phyloP scores from a whole-genome alignment of 2,113 vertebrate genomes.

The Saimiri boliviensis region DNA sequence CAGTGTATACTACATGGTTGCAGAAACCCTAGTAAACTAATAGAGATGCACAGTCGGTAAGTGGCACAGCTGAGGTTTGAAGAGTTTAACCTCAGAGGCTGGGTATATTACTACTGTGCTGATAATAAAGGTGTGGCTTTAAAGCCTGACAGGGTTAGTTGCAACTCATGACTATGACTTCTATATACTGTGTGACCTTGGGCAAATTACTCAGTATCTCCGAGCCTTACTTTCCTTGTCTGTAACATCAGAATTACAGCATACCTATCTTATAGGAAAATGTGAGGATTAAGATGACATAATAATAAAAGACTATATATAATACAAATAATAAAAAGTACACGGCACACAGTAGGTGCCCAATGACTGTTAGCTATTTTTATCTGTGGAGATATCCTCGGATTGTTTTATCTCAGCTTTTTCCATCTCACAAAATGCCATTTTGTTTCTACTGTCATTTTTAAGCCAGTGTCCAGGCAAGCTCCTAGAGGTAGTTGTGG shows the following conservation, averaged over 20 bases:
- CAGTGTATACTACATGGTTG: neutral
- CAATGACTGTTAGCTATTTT: neutral
- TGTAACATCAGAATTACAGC: neutral
- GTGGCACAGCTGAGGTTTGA: neutral
- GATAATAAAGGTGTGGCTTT: neutral
- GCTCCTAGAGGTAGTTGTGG: neutral
- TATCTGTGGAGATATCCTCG: neutral
- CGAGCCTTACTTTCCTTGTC: neutral
- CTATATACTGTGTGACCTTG: neutral
- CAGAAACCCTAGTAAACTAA: neutral
- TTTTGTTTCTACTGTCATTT: neutral
- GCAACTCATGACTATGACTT: neutral
- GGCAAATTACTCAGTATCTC: neutral
- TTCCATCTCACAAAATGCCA: neutral
- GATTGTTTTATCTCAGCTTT: slow-evolving; percentile 3
- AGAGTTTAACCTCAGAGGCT: neutral
- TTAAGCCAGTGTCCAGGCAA: neutral
- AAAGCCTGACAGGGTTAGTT: neutral
- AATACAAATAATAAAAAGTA: neutral
- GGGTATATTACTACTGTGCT: neutral
- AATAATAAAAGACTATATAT: neutral
- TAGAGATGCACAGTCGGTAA: neutral
- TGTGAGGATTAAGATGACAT: neutral
- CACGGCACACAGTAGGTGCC: neutral
- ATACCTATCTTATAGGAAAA: neutral